Conservation (phyloP, 2,797 vertebrate species). For the Lepus townsendii region DNA sequence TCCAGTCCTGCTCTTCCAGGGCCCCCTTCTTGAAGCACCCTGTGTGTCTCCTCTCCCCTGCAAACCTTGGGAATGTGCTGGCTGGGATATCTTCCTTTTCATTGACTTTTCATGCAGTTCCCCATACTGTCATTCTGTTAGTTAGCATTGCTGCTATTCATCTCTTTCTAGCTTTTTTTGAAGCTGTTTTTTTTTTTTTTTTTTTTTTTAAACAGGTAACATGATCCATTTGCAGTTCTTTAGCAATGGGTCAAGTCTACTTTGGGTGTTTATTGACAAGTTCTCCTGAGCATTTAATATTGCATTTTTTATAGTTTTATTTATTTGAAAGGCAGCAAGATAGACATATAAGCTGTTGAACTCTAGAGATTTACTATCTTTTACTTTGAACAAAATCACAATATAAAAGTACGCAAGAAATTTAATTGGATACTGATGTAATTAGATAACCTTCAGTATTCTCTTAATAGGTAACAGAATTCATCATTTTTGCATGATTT, state of each 20-base stretch:
- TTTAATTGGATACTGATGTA: not conserved
- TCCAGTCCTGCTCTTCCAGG: rapidly evolving
- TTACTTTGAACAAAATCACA: constrained; percentile 27
- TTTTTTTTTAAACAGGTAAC: not conserved
- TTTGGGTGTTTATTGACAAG: not conserved
- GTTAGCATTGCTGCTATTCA: not conserved
- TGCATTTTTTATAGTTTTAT: not conserved
- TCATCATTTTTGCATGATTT: not conserved
- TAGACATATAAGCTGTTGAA: not conserved
- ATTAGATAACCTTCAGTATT: not conserved
- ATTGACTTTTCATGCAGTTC: not conserved
- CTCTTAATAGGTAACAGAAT: not conserved
- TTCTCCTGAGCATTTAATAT: not conserved
- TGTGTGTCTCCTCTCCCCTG: not conserved
- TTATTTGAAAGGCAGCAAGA: constrained; percentile 38
- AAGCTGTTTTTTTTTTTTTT: not conserved
- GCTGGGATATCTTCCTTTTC: not conserved
- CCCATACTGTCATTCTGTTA: not conserved
- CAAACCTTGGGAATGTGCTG: not conserved
- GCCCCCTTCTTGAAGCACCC: not conserved
- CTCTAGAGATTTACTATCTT: not conserved
- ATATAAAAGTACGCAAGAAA: not conserved
- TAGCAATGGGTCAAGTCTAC: not conserved
- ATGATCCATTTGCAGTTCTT: not conserved
- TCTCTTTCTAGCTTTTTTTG: not conserved